Conservation (phyloP, 2,797 vertebrate genomes). For the Orestias chungarensis region DNA sequence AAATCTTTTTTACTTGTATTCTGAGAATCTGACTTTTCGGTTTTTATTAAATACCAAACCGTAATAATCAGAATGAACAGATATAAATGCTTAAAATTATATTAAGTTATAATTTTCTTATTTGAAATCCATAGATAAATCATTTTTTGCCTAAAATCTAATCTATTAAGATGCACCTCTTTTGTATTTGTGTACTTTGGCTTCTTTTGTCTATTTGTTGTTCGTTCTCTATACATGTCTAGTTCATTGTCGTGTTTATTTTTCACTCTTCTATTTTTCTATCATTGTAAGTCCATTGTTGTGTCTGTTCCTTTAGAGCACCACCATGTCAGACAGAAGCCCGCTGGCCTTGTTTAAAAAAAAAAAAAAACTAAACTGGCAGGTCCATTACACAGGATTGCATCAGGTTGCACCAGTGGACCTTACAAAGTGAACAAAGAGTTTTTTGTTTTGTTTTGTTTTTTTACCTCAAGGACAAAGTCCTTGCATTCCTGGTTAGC, state of each 20-base stretch:
- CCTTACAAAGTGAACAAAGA: neutral
- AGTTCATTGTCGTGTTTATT: neutral
- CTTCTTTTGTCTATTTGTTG: neutral
- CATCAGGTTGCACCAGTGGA: constrained; percentile 1
- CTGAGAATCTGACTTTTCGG: neutral
- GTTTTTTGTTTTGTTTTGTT: neutral
- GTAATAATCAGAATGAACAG: no score
- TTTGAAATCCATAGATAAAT: neutral
- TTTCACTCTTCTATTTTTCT: neutral
- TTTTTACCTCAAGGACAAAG: neutral
- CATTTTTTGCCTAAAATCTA: neutral
- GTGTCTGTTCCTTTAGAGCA: neutral
- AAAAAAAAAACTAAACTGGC: neutral
- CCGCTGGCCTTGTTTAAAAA: neutral
- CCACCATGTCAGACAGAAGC: neutral
- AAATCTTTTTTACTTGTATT: no score
- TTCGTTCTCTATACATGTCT: neutral
- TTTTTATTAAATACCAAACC: no score
- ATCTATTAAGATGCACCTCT: neutral
- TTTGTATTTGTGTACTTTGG: neutral
- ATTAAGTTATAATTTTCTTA: no score
- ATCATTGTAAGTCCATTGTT: neutral
- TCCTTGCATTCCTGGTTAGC: constrained; percentile 2
- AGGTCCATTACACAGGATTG: constrained; percentile 8
- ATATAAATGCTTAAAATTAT: no score